These are phyloP conservation scores for Xiphophorus maculatus DNA, from an alignment of 2,113 vertebrate species.

Conservation along the genomic window DNA sequence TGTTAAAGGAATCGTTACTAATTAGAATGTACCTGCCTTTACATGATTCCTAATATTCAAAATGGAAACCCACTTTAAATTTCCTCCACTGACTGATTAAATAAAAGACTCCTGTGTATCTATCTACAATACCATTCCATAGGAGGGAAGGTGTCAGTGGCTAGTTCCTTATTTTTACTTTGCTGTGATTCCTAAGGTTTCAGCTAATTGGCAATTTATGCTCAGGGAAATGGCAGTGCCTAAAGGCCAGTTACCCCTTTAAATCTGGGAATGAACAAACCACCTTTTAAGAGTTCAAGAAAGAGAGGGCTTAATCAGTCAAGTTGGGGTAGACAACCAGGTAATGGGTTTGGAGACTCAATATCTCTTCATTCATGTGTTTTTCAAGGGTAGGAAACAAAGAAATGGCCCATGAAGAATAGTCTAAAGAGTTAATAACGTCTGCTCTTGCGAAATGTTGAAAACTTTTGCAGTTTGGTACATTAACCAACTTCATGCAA, in stretches of 20 bases:
- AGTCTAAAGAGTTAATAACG: conserved; percentile 31
- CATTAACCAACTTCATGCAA: too few relatives aligned
- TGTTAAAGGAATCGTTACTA: too few relatives aligned
- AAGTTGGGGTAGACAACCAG: conserved; percentile 40
- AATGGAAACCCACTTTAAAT: conserved; percentile 19
- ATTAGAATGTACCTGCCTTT: background rate
- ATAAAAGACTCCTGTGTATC: conserved; percentile 36
- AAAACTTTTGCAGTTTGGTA: too few relatives aligned
- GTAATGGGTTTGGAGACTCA: conserved; percentile 56
- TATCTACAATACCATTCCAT: conserved; percentile 37
- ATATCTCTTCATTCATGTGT: conserved; percentile 16
- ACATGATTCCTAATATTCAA: conserved; percentile 11
- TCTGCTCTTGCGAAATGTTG: background rate
- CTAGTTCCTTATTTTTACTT: conserved; percentile 66
- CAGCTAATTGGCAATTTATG: conserved; percentile 76
- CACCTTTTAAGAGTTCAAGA: conserved; percentile 16
- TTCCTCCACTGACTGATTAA: conserved; percentile 14
- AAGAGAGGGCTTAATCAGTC: conserved; percentile 53
- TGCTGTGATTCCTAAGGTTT: conserved; percentile 60
- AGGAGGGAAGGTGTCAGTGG: conserved; percentile 69
- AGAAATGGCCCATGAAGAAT: conserved; percentile 40
- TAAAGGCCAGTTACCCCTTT: conserved; percentile 63
- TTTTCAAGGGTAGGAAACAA: conserved; percentile 28
- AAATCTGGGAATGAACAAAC: conserved; percentile 61
- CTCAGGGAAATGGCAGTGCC: conserved; percentile 63